These are phyloP conservation scores for Propithecus perrieri DNA, from an alignment of 2,797 vertebrate species.

Conservation along the genomic window DNA sequence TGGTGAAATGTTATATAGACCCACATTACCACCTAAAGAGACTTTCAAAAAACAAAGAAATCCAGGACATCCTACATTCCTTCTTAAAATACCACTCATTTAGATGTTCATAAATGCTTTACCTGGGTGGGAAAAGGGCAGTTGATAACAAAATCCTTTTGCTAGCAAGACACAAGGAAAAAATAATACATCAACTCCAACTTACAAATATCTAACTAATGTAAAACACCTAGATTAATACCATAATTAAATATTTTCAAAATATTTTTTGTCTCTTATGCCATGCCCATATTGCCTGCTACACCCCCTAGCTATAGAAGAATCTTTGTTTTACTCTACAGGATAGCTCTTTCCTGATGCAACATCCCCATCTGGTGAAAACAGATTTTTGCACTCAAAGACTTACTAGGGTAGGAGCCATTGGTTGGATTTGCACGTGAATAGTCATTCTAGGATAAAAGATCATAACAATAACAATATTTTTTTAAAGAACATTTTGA, in stretches of 20 bases:
- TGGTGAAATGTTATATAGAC: neutral
- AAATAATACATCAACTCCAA: neutral
- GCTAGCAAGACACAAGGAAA: neutral
- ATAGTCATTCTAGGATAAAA: neutral
- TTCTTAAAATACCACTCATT: neutral
- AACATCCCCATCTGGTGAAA: constrained; percentile 62
- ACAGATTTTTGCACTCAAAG: neutral
- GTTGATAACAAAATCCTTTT: constrained; percentile 3
- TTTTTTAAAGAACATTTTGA: constrained; percentile 27
- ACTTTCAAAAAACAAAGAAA: neutral
- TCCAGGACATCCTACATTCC: neutral
- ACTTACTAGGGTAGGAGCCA: neutral
- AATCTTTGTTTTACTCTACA: neutral
- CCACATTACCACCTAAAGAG: neutral
- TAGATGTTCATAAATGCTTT: neutral
- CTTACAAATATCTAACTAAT: neutral
- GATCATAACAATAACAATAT: neutral
- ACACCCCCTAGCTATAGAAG: neutral
- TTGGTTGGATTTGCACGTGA: neutral
- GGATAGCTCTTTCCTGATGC: constrained; percentile 1
- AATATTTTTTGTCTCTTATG: constrained; percentile 2
- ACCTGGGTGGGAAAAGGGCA: neutral
- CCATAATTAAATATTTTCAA: neutral
- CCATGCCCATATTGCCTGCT: neutral
- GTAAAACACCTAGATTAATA: neutral